Evolutionary conservation across 2,113 vertebrate genomes (phyloP).

Genomic region (Mesocricetus auratus): DNA sequence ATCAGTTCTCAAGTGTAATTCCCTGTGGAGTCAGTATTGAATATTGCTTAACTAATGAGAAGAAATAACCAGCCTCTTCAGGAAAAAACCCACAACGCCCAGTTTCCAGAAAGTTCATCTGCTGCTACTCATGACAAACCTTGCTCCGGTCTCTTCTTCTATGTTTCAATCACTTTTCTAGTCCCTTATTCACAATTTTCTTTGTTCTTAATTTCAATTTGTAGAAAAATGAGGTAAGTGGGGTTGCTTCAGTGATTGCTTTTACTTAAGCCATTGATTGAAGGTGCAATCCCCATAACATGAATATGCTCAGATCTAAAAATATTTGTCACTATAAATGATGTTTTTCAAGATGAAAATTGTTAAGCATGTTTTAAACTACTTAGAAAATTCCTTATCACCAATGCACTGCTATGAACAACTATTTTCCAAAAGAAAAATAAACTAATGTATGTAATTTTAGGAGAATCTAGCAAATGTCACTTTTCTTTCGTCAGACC

Average conservation of each 20-base stretch:
- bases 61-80: background rate
- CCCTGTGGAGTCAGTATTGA: background rate
- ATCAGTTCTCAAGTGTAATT: background rate
- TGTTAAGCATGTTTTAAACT: background rate
- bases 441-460: background rate
- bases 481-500: background rate
- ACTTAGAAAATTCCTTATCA: constrained; percentile 16
- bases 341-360: background rate
- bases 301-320: background rate
- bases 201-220: background rate
- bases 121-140: background rate
- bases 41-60: background rate
- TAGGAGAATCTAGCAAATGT: background rate
- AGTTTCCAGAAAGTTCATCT: background rate
- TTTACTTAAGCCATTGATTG: background rate
- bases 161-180: too few relatives aligned
- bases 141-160: background rate
- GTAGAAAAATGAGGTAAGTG: background rate
- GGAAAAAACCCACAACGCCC: background rate
- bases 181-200: background rate
- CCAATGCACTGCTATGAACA: background rate
- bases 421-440: background rate
- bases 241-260: background rate
- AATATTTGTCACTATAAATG: background rate
- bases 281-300: background rate